Evolutionary conservation across 2,113 vertebrate species (phyloP), one percentile per base, ranked within the genome.

Genomic region (Cairina moschata): DNA sequence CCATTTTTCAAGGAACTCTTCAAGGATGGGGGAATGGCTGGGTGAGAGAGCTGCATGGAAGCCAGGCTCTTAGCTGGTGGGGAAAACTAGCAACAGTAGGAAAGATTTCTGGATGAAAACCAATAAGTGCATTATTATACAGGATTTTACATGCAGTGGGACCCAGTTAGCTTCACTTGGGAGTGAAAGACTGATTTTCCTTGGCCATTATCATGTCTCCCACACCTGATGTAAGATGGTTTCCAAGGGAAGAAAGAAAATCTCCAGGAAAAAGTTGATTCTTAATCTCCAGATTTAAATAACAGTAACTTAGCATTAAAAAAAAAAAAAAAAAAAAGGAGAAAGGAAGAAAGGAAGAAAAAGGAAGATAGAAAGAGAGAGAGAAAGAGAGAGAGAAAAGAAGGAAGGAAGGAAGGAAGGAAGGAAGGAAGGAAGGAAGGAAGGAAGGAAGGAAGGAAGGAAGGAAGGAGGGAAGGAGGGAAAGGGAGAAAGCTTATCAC

Each of bases 1-100:
- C 92, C 91, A 92, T 96, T 95, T 96, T 95, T 89, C 95, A 95
- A 90, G 95, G 94, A 94, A 95, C 94, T 96, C 69, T 93, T 95
- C 83, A 93, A 92, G 95, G 91, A 62, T 82, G 38, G 34, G 48
- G 29, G 38, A 96, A 79, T 74, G 88, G 83, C 65, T 91, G 88
- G 80, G 69, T 88, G 38, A 83, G 62, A 95, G 50, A 91, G 58
- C 65, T 79, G 54, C 2, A 15, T 72, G 92, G 77, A 93, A 93
- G 93, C 77, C 88, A 92, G 92, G 65, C 22, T 86, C 92, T 83
- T 94, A 95, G 95, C 66, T 96, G 88, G 95, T 17, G 63, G 42
- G 65, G 42, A 92, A 68, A 91, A 66, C 76, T 90, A 96, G 86
- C 31, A 93, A 89, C 77, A 76, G 86, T 79, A 84, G 83, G 89